phyloP scores from a whole-genome alignment of 2,888 invertebrate species.

The Pycnomerus fuliginosus region DNA sequence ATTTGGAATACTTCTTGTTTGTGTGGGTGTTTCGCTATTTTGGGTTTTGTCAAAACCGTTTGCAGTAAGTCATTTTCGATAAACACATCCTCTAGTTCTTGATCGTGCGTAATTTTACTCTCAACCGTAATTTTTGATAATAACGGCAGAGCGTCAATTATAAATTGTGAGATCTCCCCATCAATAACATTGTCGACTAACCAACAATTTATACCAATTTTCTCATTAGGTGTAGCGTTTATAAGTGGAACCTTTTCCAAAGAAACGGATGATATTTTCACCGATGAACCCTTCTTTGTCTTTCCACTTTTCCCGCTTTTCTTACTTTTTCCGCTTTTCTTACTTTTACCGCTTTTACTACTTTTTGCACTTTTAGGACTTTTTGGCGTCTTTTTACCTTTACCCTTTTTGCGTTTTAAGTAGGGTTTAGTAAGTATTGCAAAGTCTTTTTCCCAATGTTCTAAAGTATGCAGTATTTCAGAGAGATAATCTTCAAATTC shows the following conservation, averaged over 20 bases:
- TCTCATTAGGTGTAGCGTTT: not conserved
- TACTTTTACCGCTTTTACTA: not conserved
- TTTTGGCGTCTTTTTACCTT: slow-evolving; percentile 5
- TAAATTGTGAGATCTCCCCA: not conserved
- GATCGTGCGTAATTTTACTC: not conserved
- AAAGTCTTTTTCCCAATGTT: slow-evolving; percentile 41
- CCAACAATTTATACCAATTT: not conserved
- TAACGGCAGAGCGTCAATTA: not conserved
- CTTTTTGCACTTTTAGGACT: slow-evolving; percentile 4
- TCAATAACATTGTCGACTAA: not conserved
- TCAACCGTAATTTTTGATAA: slow-evolving; percentile 1
- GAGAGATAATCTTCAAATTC: slow-evolving; percentile 29
- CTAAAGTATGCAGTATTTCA: slow-evolving; percentile 35
- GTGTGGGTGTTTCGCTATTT: no score
- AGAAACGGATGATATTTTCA: no score
- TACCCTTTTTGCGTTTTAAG: slow-evolving; percentile 1
- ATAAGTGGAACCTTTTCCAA: not conserved
- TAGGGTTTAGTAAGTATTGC: slow-evolving; percentile 3
- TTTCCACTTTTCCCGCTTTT: not conserved
- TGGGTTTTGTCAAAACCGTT: not conserved
- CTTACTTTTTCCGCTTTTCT: slow-evolving; percentile 1
- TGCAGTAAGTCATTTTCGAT: not conserved
- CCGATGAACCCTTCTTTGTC: not conserved
- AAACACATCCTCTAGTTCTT: not conserved
- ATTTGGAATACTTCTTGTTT: no score